Evolutionary conservation across 1,140 invertebrate species (phyloP).

Genomic region (Fragariocoptes setiger): DNA sequence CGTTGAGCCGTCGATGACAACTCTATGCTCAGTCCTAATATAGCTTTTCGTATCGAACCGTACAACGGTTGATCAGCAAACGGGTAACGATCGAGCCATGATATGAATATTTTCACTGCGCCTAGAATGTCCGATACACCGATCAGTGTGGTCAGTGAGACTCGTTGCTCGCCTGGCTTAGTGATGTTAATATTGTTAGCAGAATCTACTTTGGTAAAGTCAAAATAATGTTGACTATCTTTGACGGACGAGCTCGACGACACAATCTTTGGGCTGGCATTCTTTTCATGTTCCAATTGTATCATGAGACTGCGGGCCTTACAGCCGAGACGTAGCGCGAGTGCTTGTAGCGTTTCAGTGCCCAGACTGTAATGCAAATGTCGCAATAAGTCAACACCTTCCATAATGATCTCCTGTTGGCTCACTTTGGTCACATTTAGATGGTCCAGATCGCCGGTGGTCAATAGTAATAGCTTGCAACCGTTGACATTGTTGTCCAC

Average conservation of each 20-base stretch:
- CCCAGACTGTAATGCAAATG: constrained; percentile 66
- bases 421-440: constrained; percentile 49
- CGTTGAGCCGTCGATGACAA: constrained; percentile 53
- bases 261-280: background rate
- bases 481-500: constrained; percentile 45
- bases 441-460: constrained; percentile 51
- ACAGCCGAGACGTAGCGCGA: constrained; percentile 49
- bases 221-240: background rate
- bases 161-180: constrained; percentile 17
- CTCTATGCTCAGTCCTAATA: constrained; percentile 43
- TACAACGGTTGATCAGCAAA: constrained; percentile 35
- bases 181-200: constrained; percentile 1
- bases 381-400: constrained; percentile 52
- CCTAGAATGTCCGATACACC: constrained; percentile 47
- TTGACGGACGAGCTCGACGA: background rate
- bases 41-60: constrained; percentile 27
- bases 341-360: constrained; percentile 54
- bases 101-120: constrained; percentile 28
- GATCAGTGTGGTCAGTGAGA: constrained; percentile 45
- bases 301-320: constrained; percentile 44
- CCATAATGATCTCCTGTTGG: constrained; percentile 64
- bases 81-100: constrained; percentile 42
- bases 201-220: background rate
- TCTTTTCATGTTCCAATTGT: constrained; percentile 18
- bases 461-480: constrained; percentile 40